Conservation (phyloP, 2,113 vertebrate species). For the Noctilio leporinus region DNA sequence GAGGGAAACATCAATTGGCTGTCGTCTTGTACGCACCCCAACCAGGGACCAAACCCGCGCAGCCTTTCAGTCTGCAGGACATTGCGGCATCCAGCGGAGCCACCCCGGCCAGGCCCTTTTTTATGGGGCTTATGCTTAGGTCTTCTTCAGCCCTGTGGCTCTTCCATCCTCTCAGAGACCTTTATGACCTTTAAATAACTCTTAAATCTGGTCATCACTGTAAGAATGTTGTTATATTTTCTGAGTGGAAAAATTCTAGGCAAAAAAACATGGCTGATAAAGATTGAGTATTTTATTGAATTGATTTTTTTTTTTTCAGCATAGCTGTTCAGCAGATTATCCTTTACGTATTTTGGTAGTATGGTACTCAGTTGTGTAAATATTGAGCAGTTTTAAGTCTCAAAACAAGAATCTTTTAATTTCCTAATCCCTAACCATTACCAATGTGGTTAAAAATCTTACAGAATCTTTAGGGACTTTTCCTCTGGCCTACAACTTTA, state of each 20-base stretch:
- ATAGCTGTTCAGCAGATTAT: not conserved
- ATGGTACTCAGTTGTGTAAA: not conserved
- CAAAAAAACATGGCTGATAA: not conserved
- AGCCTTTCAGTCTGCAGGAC: no score
- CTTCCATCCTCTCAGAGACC: not conserved
- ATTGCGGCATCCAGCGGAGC: no score
- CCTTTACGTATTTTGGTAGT: not conserved
- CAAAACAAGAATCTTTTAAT: slow-evolving; percentile 2
- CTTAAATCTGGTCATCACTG: not conserved
- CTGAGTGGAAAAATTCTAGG: slow-evolving; percentile 21
- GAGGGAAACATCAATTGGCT: no score
- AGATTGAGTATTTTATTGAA: slow-evolving; percentile 3
- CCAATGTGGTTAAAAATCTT: not conserved
- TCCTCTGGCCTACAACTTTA: not conserved
- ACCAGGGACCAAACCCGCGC: no score
- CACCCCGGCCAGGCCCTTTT: no score
- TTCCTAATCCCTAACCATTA: not conserved
- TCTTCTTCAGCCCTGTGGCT: not conserved
- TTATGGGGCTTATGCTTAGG: not conserved
- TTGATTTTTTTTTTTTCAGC: not conserved
- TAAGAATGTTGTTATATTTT: not conserved
- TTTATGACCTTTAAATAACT: slow-evolving; percentile 28
- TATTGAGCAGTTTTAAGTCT: slow-evolving; percentile 9
- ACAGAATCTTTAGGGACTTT: not conserved
- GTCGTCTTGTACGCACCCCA: no score